Conservation (phyloP, 2,888 invertebrate genomes). For the Myopa tessellatipennis region DNA sequence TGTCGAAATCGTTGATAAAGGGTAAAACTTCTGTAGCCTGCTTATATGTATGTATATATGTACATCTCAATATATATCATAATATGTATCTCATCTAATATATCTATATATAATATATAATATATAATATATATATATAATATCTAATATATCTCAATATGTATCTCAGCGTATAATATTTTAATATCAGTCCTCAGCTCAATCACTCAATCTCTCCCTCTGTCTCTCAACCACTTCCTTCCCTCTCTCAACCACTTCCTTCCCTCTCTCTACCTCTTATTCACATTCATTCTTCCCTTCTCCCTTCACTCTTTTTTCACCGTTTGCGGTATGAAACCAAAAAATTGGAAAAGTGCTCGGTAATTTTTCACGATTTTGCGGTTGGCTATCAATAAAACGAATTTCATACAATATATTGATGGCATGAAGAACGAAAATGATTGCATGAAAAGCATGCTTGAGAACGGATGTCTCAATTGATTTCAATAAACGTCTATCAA, state of each 20-base stretch:
- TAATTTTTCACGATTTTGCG: not conserved
- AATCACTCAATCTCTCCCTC: too few relatives aligned
- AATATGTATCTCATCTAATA: too few relatives aligned
- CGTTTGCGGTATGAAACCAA: not conserved
- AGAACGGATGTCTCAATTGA: slow-evolving; percentile 1
- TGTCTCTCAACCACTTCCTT: too few relatives aligned
- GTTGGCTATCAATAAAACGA: not conserved
- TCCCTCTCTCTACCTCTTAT: not conserved
- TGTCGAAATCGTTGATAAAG: not conserved
- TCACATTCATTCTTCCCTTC: not conserved
- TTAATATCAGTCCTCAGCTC: too few relatives aligned
- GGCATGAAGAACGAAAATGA: not conserved
- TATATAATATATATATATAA: too few relatives aligned
- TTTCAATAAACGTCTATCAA: slow-evolving; percentile 9
- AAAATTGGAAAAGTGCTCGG: not conserved
- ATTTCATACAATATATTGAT: not conserved
- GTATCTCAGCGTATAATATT: too few relatives aligned
- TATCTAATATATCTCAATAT: too few relatives aligned
- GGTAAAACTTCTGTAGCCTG: too few relatives aligned
- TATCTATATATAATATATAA: too few relatives aligned
- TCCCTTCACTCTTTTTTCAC: not conserved
- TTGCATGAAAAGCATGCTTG: not conserved
- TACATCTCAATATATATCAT: not conserved
- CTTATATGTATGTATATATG: not conserved
- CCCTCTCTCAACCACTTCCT: not conserved